phyloP scores from a whole-genome alignment of 2,888 invertebrate species.

The Heliconius sara region DNA sequence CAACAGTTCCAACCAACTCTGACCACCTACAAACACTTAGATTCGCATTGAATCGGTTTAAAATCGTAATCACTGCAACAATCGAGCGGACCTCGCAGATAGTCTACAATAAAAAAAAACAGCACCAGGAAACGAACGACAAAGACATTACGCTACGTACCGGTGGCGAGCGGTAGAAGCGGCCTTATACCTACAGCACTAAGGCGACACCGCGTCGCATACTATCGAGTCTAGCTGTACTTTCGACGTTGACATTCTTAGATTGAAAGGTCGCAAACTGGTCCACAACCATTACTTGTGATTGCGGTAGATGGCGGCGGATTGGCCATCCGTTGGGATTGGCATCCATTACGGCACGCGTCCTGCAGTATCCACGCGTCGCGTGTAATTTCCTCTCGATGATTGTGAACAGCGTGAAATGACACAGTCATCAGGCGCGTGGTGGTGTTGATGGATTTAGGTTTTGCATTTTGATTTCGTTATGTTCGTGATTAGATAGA shows the following conservation, averaged over 20 bases:
- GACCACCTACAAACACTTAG: constrained; percentile 30
- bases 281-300: constrained; percentile 57
- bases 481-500: constrained; percentile 39
- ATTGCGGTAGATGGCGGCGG: constrained; percentile 54
- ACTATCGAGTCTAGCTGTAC: constrained; percentile 58
- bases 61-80: constrained; percentile 41
- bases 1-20: constrained; percentile 7
- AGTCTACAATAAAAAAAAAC: constrained; percentile 49
- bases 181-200: constrained; percentile 17
- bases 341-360: constrained; percentile 70
- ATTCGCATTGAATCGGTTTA: constrained; percentile 40
- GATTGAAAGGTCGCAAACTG: constrained; percentile 66
- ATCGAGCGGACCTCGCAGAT: constrained; percentile 35
- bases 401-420: constrained; percentile 59
- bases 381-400: constrained; percentile 52
- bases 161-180: constrained; percentile 24
- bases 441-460: constrained; percentile 43
- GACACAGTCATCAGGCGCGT: constrained; percentile 49
- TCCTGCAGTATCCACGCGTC: constrained; percentile 54
- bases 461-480: constrained; percentile 44
- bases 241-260: constrained; percentile 66
- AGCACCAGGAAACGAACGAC: constrained; percentile 60
- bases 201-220: constrained; percentile 15
- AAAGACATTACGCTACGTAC: constrained; percentile 56
- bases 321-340: constrained; percentile 64